These are phyloP conservation scores for Lophius piscatorius DNA, from an alignment of 2,113 vertebrate genomes.

Conservation along the genomic window DNA sequence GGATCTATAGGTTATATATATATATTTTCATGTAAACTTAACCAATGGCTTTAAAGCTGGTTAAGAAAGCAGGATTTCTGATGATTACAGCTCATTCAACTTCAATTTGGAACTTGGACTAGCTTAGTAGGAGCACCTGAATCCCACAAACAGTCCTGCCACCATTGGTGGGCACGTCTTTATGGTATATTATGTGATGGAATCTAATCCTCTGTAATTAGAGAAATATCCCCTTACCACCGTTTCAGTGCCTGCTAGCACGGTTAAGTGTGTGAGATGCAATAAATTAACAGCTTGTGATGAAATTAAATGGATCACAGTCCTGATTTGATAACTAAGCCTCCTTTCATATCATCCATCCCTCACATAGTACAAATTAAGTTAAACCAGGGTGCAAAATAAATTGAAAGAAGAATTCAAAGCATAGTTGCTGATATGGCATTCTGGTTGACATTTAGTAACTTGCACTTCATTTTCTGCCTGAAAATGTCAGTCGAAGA, in stretches of 20 bases:
- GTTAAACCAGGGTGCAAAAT: slow-evolving; percentile 23
- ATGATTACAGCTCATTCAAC: slow-evolving; percentile 26
- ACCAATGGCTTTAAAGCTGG: slow-evolving; percentile 25
- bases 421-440: slow-evolving; percentile 19
- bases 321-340: slow-evolving; percentile 41
- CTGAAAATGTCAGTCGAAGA: slow-evolving; percentile 57
- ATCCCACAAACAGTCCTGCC: slow-evolving; percentile 27
- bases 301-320: slow-evolving; percentile 55
- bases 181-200: slow-evolving; percentile 32
- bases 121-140: slow-evolving; percentile 20
- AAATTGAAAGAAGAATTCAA: slow-evolving; percentile 43
- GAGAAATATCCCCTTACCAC: slow-evolving; percentile 42
- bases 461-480: slow-evolving; percentile 34
- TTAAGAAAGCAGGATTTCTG: slow-evolving; percentile 5
- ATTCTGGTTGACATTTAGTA: slow-evolving; percentile 59
- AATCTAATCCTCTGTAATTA: slow-evolving; percentile 54
- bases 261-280: slow-evolving; percentile 32
- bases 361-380: slow-evolving; percentile 23
- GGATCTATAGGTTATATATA: slow-evolving; percentile 25
- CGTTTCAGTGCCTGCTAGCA: slow-evolving; percentile 19
- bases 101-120: slow-evolving; percentile 27
- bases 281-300: slow-evolving; percentile 61
- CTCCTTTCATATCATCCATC: slow-evolving; percentile 27
- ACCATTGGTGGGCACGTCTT: slow-evolving; percentile 46
- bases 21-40: slow-evolving; percentile 7